Percentiles rank a stretch among this genome's conserved stretches.
Conservation (phyloP, 2,113 vertebrate species). For the Cygnus buccinator region DNA sequence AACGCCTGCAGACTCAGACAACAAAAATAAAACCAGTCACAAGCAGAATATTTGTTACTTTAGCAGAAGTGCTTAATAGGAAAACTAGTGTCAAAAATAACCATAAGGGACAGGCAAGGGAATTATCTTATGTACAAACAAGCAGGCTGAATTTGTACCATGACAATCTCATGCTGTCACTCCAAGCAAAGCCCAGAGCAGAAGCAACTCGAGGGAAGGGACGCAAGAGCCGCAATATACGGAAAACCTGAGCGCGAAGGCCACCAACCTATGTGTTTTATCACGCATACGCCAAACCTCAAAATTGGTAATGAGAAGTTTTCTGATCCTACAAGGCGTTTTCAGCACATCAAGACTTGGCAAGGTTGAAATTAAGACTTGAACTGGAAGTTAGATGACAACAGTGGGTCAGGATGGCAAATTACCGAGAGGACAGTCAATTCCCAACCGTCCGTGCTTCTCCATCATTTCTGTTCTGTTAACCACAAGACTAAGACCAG, state of each 20-base stretch:
- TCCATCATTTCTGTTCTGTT: background rate
- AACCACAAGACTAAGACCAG: background rate
- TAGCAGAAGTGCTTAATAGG: background rate
- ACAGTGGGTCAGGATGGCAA: background rate
- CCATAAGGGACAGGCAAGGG: background rate
- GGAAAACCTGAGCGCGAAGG: background rate
- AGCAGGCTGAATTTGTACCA: accelerated
- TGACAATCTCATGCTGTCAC: background rate
- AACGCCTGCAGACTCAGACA: background rate
- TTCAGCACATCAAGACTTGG: background rate
- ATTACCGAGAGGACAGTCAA: background rate
- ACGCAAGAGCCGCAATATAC: accelerated
- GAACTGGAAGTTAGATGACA: background rate
- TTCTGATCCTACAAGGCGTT: background rate
- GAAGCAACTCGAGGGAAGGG: background rate
- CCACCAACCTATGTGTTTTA: accelerated
- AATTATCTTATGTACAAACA: background rate
- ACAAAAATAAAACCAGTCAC: background rate
- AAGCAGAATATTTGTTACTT: background rate
- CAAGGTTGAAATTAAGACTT: background rate
- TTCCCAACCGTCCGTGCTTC: background rate
- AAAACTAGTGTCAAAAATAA: background rate
- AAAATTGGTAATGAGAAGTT: accelerated
- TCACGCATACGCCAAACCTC: background rate
- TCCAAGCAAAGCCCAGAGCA: background rate